These are phyloP conservation scores for Ophion ellenae DNA, from an alignment of 2,888 invertebrate species.

Conservation along the genomic window DNA sequence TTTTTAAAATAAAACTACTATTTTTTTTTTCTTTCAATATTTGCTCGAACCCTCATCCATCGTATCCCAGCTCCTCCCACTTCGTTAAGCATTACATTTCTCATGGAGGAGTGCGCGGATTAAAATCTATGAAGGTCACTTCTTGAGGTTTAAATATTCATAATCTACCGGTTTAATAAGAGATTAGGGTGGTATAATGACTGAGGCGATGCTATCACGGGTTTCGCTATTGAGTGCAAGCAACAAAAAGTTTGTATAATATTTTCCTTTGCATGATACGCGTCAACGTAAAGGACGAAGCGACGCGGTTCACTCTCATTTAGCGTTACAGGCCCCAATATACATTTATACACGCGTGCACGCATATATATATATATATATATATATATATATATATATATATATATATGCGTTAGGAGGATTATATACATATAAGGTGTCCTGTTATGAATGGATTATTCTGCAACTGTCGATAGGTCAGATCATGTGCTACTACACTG, in stretches of 20 bases:
- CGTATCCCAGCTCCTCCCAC: background rate
- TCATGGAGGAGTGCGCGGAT: slow-evolving; percentile 55
- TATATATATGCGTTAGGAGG: too few relatives aligned
- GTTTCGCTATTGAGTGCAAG: slow-evolving; percentile 45
- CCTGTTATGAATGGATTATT: too few relatives aligned
- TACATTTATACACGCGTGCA: slow-evolving; percentile 25
- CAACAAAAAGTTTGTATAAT: slow-evolving; percentile 27
- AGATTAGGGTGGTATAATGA: slow-evolving; percentile 68
- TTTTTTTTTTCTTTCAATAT: slow-evolving; percentile 2
- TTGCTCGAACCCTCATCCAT: background rate
- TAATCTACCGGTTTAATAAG: slow-evolving; percentile 69
- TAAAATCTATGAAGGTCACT: slow-evolving; percentile 56
- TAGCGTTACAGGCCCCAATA: slow-evolving; percentile 5
- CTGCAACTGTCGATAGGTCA: too few relatives aligned
- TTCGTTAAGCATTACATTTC: background rate
- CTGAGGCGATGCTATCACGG: slow-evolving; percentile 38
- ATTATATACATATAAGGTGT: background rate
- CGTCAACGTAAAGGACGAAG: slow-evolving; percentile 16
- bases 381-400: too few relatives aligned
- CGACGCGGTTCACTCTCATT: slow-evolving; percentile 19
- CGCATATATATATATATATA: background rate
- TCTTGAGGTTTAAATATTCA: slow-evolving; percentile 69
- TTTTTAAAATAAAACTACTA: background rate
- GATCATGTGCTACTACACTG: too few relatives aligned
- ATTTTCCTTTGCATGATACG: slow-evolving; percentile 43